Evolutionary conservation across 2,888 invertebrate genomes (phyloP), one percentile per base, ranked within the genome.

Genomic region (Pantelozetes paolii): DNA sequence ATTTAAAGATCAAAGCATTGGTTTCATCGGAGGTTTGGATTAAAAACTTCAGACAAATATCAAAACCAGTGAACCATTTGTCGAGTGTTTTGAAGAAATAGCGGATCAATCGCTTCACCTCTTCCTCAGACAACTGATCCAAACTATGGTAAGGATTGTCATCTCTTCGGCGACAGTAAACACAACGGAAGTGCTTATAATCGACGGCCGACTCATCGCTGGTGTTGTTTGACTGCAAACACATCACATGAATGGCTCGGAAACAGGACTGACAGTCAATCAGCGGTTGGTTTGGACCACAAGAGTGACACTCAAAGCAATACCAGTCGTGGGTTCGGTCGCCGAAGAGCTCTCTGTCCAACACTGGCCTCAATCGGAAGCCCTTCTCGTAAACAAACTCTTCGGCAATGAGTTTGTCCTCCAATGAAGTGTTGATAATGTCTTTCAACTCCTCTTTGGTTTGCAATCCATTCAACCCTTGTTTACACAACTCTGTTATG

Each of bases 261-360:
- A 57, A 57, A 15, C 57, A 57, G 5, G 26, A 8, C 57, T 57
- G 8, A 28, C 57, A 57, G 13, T 15, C 11, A 32, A 59, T 59
- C 13, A 59, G 15, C 2, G 13, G 15, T 28, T 59, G 28, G 15
- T 59, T 28, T 8, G 1, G 30, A 15, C 28, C 59, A 59, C 59
- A 59, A 23, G 59, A 59, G 28, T 59, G 28, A 23, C 59, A 59
- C 18, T 59, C 59, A 59, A 59, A 59, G 32, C 59, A 59, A 59
- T 30, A 59, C 59, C 59, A 59, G 23, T 59, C 59, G 30, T 59
- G n/a, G 1, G 59, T 59, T 23, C 15, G 32, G 6, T 8, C 28
- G 5, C 13, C 5, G 32, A 59, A 28, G 11, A 9, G 28, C 15
- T 28, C 1, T 15, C 2, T 28, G 6, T 59, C 28, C 2, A 28